These are phyloP conservation scores for Taxidea taxus DNA, from an alignment of 2,113 vertebrate species.

Conservation along the genomic window DNA sequence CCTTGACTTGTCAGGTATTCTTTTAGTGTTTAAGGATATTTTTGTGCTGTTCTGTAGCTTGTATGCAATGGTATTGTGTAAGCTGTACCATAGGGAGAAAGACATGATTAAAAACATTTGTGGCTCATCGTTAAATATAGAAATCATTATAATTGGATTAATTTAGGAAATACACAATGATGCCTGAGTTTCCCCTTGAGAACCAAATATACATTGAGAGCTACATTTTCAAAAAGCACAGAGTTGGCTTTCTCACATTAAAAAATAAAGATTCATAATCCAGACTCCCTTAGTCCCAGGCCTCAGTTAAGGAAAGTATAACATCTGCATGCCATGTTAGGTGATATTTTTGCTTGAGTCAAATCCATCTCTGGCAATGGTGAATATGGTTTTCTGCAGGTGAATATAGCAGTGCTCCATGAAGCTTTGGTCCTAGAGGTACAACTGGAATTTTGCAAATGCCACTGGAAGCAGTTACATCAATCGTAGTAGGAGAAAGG, in stretches of 20 bases:
- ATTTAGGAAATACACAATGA: constrained; percentile 67
- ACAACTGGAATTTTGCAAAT: constrained; percentile 3
- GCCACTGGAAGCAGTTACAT: constrained; percentile 14
- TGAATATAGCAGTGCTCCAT: not conserved
- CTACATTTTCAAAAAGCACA: constrained; percentile 52
- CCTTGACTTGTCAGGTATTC: not conserved
- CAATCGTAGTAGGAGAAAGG: not conserved
- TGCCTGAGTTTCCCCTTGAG: constrained; percentile 57
- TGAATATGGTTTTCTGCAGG: not conserved
- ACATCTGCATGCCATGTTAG: not conserved
- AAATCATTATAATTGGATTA: constrained; percentile 77
- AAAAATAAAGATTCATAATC: constrained; percentile 45
- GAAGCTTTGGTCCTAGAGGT: constrained; percentile 2
- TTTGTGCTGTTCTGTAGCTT: not conserved
- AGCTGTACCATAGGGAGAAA: constrained; percentile 34
- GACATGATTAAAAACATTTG: constrained; percentile 68
- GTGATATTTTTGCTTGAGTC: constrained; percentile 19
- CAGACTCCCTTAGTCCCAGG: not conserved
- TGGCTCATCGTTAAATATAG: constrained; percentile 71
- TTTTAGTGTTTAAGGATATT: not conserved
- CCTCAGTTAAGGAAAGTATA: not conserved
- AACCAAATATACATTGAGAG: constrained; percentile 37
- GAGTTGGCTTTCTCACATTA: constrained; percentile 42
- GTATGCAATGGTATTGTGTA: constrained; percentile 4
- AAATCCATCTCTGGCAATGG: not conserved